Percentiles rank a stretch among this genome's conserved stretches.
Conservation (phyloP, 2,797 vertebrate genomes). For the Ara ararauna region DNA sequence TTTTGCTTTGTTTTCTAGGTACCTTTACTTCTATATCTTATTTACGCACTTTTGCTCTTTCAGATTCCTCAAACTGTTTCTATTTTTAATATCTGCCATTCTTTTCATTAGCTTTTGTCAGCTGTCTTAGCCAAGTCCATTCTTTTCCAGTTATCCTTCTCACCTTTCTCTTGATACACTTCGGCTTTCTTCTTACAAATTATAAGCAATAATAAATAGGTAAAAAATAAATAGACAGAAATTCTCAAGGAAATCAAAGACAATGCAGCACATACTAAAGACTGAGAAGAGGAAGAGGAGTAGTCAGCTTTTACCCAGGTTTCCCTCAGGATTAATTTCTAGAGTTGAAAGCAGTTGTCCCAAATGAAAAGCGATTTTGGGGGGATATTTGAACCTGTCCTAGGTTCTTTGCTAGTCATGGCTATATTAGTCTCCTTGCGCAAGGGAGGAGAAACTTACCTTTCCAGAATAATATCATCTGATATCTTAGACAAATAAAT, state of each 20-base stretch:
- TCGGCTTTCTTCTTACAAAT: background rate
- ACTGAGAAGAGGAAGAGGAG: background rate
- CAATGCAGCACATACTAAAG: background rate
- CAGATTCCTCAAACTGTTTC: background rate
- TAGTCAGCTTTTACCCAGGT: accelerated
- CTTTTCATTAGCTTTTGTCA: background rate
- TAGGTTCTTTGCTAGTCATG: background rate
- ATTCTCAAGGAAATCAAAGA: background rate
- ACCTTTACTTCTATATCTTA: background rate
- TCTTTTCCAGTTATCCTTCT: background rate
- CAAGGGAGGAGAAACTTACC: background rate
- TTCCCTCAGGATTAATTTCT: background rate
- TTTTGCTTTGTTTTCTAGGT: background rate
- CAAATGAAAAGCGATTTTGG: background rate
- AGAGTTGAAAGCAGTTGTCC: background rate
- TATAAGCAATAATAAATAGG: background rate
- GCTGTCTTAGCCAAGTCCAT: background rate
- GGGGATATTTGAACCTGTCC: background rate
- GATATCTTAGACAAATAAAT: background rate
- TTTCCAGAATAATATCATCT: background rate
- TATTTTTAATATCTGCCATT: background rate
- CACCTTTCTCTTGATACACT: background rate
- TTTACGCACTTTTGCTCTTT: background rate
- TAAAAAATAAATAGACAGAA: background rate
- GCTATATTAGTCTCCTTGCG: background rate